Evolutionary conservation across 1,140 invertebrate species (phyloP).

Genomic region (Polypedilum pembai): DNA sequence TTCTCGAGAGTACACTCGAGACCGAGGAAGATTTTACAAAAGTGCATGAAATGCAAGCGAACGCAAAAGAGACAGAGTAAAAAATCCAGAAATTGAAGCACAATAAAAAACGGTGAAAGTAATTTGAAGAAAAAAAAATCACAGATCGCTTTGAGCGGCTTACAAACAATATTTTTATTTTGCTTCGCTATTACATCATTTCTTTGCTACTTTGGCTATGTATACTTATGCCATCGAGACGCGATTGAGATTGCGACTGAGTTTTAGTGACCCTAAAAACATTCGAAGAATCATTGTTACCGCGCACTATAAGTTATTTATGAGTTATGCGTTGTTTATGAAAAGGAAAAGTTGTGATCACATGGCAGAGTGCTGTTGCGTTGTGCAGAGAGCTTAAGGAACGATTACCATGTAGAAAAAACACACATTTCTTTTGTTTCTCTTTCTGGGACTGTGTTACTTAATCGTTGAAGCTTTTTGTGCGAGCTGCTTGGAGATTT

Average conservation of each 20-base stretch:
- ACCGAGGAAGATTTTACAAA: too few relatives aligned
- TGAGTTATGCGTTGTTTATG: background rate
- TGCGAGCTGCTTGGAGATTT: background rate
- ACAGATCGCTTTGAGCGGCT: background rate
- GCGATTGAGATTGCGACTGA: background rate
- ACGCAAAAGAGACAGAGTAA: background rate
- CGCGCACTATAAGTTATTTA: background rate
- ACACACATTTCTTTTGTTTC: background rate
- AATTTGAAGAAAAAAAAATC: background rate
- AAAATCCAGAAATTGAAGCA: conserved; percentile 1
- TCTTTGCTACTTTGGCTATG: too few relatives aligned
- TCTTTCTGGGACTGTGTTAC: background rate
- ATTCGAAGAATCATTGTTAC: background rate
- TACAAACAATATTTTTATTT: background rate
- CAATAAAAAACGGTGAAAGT: conserved; percentile 1
- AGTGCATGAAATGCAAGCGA: too few relatives aligned
- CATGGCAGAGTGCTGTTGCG: background rate
- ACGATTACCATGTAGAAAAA: background rate
- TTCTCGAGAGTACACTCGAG: too few relatives aligned
- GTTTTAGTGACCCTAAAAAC: conserved; percentile 2
- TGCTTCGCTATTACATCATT: background rate
- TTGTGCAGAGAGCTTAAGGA: background rate
- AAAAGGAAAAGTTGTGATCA: background rate
- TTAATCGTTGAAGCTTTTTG: background rate
- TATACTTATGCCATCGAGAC: background rate